Conservation (phyloP, 2,888 invertebrate species). For the Thymelicus acteon region DNA sequence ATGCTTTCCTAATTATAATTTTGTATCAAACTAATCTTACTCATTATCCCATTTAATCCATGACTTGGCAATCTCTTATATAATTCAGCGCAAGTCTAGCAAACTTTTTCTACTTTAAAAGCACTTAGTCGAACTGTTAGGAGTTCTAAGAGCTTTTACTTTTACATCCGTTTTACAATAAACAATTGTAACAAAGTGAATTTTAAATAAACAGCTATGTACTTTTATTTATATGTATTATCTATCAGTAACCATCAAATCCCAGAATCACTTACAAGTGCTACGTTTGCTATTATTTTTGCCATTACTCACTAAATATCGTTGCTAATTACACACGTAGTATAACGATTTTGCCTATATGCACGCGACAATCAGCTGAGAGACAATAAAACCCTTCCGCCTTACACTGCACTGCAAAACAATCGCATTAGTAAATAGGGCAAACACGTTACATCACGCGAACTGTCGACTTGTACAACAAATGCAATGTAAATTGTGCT, state of each 20-base stretch:
- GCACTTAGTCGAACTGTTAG: constrained; percentile 24
- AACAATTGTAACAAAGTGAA: not conserved
- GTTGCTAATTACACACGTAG: not conserved
- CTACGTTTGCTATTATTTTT: not conserved
- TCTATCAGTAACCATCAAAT: too few relatives aligned
- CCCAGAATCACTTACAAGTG: too few relatives aligned
- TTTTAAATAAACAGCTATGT: not conserved
- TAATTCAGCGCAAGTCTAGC: constrained; percentile 6
- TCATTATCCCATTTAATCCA: not conserved
- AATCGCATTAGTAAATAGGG: constrained; percentile 68
- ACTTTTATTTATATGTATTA: not conserved
- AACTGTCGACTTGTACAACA: constrained; percentile 8
- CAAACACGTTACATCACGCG: constrained; percentile 64
- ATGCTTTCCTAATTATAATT: not conserved
- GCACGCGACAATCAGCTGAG: constrained; percentile 37
- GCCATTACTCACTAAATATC: not conserved
- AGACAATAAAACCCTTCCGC: constrained; percentile 38
- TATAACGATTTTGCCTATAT: constrained; percentile 3
- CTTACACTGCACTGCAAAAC: constrained; percentile 54
- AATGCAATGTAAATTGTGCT: constrained; percentile 8
- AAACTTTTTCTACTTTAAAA: constrained; percentile 30
- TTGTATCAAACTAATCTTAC: not conserved
- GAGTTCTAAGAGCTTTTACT: constrained; percentile 30
- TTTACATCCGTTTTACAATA: constrained; percentile 19
- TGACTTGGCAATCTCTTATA: not conserved